Conservation (phyloP, 2,113 vertebrate genomes). For the Hippocampus zosterae region DNA sequence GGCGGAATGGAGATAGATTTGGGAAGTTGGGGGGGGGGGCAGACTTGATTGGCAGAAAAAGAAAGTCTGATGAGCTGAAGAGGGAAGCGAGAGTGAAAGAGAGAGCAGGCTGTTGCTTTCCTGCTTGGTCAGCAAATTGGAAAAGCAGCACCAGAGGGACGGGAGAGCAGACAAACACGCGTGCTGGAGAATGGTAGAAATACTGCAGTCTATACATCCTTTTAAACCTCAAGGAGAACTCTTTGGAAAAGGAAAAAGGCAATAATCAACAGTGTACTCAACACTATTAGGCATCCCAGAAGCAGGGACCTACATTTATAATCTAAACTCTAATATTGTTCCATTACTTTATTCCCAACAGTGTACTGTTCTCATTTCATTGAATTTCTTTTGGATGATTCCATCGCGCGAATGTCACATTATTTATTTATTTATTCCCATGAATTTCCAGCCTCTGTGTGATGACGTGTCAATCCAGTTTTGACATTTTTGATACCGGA, state of each 20-base stretch:
- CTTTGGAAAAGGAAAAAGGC: background rate
- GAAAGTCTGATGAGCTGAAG: constrained; percentile 15
- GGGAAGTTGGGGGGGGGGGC: constrained; percentile 5
- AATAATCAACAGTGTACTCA: background rate
- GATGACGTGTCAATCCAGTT: no score
- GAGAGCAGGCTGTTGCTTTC: constrained; percentile 19
- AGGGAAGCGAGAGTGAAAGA: constrained; percentile 4
- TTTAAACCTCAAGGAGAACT: background rate
- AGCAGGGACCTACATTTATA: background rate
- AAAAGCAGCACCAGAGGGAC: constrained; percentile 23
- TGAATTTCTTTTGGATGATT: no score
- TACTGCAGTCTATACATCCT: background rate
- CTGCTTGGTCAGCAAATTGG: constrained; percentile 54
- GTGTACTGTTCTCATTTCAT: no score
- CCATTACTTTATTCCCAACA: no score
- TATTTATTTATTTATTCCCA: no score
- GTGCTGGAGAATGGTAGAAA: constrained; percentile 8
- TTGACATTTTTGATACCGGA: no score
- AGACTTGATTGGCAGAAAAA: constrained; percentile 12
- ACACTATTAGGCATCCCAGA: background rate
- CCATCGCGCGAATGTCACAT: no score
- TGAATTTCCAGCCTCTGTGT: no score
- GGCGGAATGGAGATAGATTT: constrained; percentile 35
- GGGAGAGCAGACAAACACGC: constrained; percentile 16
- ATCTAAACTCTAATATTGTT: no score